Conservation (phyloP, 2,797 vertebrate species). For the Phyllotis vaccarum region DNA sequence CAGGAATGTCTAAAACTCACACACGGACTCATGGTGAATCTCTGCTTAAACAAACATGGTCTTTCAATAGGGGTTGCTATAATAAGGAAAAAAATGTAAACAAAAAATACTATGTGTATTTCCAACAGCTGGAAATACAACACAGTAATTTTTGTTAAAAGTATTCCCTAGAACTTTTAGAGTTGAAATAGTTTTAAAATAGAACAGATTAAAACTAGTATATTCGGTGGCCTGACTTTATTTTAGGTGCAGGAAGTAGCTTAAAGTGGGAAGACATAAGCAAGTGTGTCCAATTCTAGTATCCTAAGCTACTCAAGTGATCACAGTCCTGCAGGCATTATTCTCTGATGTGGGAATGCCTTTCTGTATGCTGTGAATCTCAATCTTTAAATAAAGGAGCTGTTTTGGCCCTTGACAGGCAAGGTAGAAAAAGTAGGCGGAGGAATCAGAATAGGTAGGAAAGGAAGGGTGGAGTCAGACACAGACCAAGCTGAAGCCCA, state of each 20-base stretch:
- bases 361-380: too few relatives aligned
- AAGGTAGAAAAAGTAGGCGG: too few relatives aligned
- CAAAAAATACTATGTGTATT: background rate
- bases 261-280: background rate
- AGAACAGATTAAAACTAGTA: conserved; percentile 67
- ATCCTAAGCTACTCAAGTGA: conserved; percentile 40
- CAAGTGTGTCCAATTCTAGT: background rate
- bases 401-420: too few relatives aligned
- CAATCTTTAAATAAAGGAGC: too few relatives aligned
- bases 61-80: conserved; percentile 19
- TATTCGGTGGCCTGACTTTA: conserved; percentile 1
- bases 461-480: too few relatives aligned
- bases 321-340: conserved; percentile 19
- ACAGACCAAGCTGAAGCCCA: too few relatives aligned
- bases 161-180: conserved; percentile 44
- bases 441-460: too few relatives aligned
- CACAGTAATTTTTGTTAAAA: conserved; percentile 11
- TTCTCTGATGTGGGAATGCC: too few relatives aligned
- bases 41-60: conserved; percentile 52
- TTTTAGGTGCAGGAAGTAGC: conserved; percentile 60
- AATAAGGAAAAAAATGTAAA: conserved; percentile 39
- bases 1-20: conserved; percentile 73
- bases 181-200: conserved; percentile 49
- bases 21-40: conserved; percentile 6
- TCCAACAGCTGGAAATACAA: conserved; percentile 43